These are phyloP conservation scores for Cabera pusaria DNA, from an alignment of 2,888 invertebrate species.

Conservation along the genomic window DNA sequence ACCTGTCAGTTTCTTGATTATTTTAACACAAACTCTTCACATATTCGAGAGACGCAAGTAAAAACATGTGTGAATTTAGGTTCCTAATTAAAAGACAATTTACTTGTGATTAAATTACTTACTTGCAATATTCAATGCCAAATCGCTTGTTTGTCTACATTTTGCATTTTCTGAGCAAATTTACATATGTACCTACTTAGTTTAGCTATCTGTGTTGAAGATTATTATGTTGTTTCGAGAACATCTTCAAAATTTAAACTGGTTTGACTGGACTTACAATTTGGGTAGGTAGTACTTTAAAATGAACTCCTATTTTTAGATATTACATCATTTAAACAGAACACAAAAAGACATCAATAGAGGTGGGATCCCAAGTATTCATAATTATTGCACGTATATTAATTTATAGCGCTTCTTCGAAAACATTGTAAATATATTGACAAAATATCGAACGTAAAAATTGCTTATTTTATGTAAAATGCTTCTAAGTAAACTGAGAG, in stretches of 20 bases:
- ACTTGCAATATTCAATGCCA: slow-evolving; percentile 4
- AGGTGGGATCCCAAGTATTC: too few relatives aligned
- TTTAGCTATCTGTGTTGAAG: slow-evolving; percentile 5
- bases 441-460: too few relatives aligned
- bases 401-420: too few relatives aligned
- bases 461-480: too few relatives aligned
- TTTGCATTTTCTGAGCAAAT: slow-evolving; percentile 3
- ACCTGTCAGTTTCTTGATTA: slow-evolving; percentile 9
- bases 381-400: too few relatives aligned
- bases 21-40: slow-evolving; percentile 9
- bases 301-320: slow-evolving; percentile 38
- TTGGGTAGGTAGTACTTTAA: slow-evolving; percentile 35
- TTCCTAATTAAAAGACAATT: slow-evolving; percentile 20
- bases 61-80: slow-evolving; percentile 8
- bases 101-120: neutral
- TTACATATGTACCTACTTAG: neutral
- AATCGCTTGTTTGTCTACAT: neutral
- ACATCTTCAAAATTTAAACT: slow-evolving; percentile 57
- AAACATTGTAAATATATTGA: too few relatives aligned
- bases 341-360: too few relatives aligned
- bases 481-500: too few relatives aligned
- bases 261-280: slow-evolving; percentile 49
- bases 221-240: slow-evolving; percentile 36
- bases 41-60: slow-evolving; percentile 10
- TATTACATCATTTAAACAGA: slow-evolving; percentile 37